Percentiles rank a stretch among this genome's conserved stretches.
These are phyloP conservation scores for Philypnodon macrostomus DNA, from an alignment of 2,797 vertebrate genomes.

Conservation along the genomic window DNA sequence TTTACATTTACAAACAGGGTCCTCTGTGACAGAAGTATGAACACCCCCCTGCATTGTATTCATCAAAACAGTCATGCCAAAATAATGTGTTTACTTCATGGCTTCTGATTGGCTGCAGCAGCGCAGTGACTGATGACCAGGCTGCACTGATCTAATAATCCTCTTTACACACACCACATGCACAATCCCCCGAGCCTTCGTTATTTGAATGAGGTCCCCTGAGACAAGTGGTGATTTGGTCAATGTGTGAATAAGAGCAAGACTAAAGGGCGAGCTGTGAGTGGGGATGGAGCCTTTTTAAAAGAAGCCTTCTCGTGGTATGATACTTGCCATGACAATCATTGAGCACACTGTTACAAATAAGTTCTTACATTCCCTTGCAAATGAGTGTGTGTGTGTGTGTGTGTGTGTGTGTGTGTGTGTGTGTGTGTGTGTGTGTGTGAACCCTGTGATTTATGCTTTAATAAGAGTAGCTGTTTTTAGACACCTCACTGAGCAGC, in stretches of 20 bases:
- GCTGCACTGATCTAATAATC: neutral
- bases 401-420: too few relatives aligned
- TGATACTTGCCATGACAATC: neutral
- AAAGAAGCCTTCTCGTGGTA: too few relatives aligned
- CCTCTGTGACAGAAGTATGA: too few relatives aligned
- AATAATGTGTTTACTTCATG: neutral
- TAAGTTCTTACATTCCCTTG: neutral
- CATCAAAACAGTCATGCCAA: neutral
- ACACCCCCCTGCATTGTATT: neutral
- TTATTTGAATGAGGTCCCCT: neutral
- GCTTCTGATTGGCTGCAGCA: neutral
- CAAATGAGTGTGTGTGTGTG: slow-evolving; percentile 3
- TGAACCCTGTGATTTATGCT: too few relatives aligned
- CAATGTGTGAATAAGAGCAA: neutral
- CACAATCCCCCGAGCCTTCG: neutral
- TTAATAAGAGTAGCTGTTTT: slow-evolving; percentile 8
- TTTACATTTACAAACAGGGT: too few relatives aligned
- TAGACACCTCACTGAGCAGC: neutral
- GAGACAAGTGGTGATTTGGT: slow-evolving; percentile 2
- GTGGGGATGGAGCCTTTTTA: neutral
- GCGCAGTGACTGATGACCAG: neutral
- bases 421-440: too few relatives aligned
- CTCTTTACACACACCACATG: neutral
- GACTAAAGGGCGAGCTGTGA: neutral
- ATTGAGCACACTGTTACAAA: neutral